phyloP scores from a whole-genome alignment of 2,113 vertebrate species.

The Platysteira castanea region DNA sequence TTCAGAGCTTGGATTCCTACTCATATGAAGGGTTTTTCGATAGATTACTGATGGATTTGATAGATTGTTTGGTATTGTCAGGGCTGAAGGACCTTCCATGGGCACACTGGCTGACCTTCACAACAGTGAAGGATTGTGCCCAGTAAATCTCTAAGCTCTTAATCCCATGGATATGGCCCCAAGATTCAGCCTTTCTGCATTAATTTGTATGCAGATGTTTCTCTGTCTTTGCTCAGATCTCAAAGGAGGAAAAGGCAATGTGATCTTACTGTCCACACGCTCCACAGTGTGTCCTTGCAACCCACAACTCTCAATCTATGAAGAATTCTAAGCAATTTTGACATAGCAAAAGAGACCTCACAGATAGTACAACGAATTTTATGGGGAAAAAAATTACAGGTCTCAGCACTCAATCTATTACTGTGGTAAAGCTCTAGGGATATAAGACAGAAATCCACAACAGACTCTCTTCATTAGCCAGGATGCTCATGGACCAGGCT shows the following conservation, averaged over 20 bases:
- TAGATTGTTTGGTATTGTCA: not conserved
- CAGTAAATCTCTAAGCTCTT: not conserved
- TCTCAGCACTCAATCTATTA: not conserved
- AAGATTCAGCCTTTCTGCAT: not conserved
- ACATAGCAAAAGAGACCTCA: not conserved
- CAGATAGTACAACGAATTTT: not conserved
- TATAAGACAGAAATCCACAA: not conserved
- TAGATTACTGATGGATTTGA: not conserved
- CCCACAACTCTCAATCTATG: not conserved
- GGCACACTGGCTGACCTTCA: not conserved
- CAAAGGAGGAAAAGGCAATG: not conserved
- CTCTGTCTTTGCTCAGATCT: not conserved
- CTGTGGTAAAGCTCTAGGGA: not conserved
- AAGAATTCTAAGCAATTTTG: not conserved
- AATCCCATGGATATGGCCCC: not conserved
- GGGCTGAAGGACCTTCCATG: not conserved
- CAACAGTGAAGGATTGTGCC: not conserved
- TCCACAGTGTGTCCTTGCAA: not conserved
- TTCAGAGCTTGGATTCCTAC: not conserved
- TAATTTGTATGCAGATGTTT: not conserved
- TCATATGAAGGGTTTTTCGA: not conserved
- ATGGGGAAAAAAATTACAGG: not conserved
- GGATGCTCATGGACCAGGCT: not conserved
- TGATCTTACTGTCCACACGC: not conserved
- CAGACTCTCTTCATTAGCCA: not conserved